These are phyloP conservation scores for Gallinago paraguaiae DNA, from an alignment of 2,113 vertebrate genomes.

Conservation along the genomic window DNA sequence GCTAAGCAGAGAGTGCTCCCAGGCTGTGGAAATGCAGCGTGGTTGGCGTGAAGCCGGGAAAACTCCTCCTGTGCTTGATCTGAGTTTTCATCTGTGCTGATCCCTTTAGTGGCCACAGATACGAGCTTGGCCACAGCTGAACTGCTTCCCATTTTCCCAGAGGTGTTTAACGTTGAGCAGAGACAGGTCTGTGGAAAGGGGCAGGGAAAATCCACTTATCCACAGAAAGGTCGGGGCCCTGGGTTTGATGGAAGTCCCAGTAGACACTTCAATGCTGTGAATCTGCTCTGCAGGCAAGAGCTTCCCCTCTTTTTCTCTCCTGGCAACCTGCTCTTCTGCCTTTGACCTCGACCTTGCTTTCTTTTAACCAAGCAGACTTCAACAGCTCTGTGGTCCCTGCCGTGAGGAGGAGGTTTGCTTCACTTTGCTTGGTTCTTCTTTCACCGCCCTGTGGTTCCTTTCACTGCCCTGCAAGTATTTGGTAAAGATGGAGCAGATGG, in stretches of 20 bases:
- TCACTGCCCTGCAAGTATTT: background rate
- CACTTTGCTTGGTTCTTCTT: background rate
- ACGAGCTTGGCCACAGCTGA: background rate
- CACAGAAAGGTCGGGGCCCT: accelerated
- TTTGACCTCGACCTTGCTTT: background rate
- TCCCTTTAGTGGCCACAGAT: background rate
- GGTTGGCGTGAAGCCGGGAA: background rate
- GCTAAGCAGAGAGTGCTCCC: background rate
- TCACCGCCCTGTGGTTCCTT: background rate
- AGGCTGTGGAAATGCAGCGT: background rate
- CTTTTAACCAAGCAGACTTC: background rate
- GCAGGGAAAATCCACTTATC: background rate
- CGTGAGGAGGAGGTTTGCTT: background rate
- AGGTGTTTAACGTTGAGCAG: background rate
- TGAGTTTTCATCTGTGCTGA: background rate
- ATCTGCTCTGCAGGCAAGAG: background rate
- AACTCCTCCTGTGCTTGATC: background rate
- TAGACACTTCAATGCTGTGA: background rate
- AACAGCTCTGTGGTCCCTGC: background rate
- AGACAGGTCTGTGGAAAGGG: background rate
- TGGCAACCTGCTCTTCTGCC: background rate
- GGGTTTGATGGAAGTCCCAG: background rate
- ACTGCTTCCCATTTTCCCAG: background rate
- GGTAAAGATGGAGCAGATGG: background rate
- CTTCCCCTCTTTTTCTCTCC: background rate